Base-by-base conservation (phyloP, 2,888 invertebrate species). In the Drosophila robusta region DNA sequence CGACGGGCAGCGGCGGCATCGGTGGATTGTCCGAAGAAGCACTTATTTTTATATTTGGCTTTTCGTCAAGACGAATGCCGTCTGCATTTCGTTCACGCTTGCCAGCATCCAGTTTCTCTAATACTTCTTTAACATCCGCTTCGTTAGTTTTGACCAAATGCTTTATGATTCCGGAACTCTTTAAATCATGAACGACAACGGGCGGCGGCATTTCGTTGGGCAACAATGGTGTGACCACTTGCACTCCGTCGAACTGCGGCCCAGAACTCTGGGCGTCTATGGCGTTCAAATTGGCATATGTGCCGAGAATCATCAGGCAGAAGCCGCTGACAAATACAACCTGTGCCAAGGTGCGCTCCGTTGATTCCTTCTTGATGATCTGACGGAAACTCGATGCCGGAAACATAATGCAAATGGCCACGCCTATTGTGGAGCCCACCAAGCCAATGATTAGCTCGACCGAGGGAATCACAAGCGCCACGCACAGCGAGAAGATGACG, bases 361-460 rank as follows among this genome's bases (percentile, higher is more conserved):
- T 97, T 0, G 97, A 96, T 75, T 96, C 95, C 91, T 97, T 97
- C 46, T 95, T 95, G 9, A 96, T 96, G 67, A 98, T 95, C 71
- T 95, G 95, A 34, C 98, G 94, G 91, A 98, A 98, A 90, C 98
- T 97, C 0, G 97, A 94, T 0, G 98, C 96, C 0, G 99, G 99
- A 89, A 98, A 96, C 89, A 99, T 95, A 36, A 98, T 95, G 87
- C 98, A 98, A 76, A 99, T 96, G 76, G 97, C 94, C 12, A 98
- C 96, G 0, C 99, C 99, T 80, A 98, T 98, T 0, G 99, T 98
- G 1, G 99, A 97, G 0, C 99, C 99, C 38, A 98, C 96, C 36
- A 99, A 93, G 0, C 98, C 98, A 64, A 99, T 94, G 57, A 99
- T 97, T 83, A 99, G 94, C 93, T 99, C 98, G 64, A 98, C 97